Conservation (phyloP, 2,888 invertebrate genomes). For the Cylloceria caligata region DNA sequence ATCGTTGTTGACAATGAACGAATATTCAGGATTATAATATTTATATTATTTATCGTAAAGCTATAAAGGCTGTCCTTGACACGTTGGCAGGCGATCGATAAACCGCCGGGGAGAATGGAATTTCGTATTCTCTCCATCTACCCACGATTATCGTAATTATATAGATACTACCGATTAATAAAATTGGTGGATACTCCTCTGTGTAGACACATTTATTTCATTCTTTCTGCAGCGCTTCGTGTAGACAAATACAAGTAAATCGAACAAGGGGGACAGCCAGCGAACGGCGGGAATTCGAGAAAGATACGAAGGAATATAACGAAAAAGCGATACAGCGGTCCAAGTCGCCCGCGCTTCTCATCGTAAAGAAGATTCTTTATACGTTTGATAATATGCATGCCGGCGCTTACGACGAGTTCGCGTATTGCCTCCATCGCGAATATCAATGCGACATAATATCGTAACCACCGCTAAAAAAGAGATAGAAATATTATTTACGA, state of each 20-base stretch:
- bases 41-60: too few relatives aligned
- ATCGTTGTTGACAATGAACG: too few relatives aligned
- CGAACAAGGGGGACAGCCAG: too few relatives aligned
- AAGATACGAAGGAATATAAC: conserved; percentile 24
- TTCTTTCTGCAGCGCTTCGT: not conserved
- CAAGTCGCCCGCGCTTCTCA: conserved; percentile 56
- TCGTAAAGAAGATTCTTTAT: conserved; percentile 77
- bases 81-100: too few relatives aligned
- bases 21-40: too few relatives aligned
- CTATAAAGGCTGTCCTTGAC: too few relatives aligned
- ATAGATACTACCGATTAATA: too few relatives aligned
- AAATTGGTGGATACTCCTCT: too few relatives aligned
- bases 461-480: conserved; percentile 40
- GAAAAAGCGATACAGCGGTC: conserved; percentile 25
- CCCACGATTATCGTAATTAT: not conserved
- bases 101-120: too few relatives aligned
- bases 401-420: conserved; percentile 71
- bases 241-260: not conserved
- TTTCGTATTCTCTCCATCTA: too few relatives aligned
- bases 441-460: conserved; percentile 62
- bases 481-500: conserved; percentile 64
- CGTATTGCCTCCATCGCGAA: conserved; percentile 25
- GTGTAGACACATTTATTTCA: not conserved
- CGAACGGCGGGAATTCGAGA: too few relatives aligned
- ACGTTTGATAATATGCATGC: conserved; percentile 73